Evolutionary conservation across 1,140 invertebrate species (phyloP).

Genomic region (Scaptomyza pallida): DNA sequence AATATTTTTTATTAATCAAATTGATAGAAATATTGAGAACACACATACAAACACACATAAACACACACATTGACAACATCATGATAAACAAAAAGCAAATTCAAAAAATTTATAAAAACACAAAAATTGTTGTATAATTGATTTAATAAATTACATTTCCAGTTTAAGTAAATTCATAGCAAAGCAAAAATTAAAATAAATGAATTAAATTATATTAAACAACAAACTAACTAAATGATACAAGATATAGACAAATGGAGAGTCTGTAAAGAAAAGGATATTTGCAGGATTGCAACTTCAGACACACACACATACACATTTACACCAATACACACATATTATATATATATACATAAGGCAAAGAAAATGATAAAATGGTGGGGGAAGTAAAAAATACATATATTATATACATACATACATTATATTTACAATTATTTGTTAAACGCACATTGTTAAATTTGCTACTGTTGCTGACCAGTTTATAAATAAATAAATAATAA

Average conservation of each 20-base stretch:
- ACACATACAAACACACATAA: slow-evolving; percentile 32
- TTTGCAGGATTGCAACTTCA: slow-evolving; percentile 11
- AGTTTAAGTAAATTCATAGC: slow-evolving; percentile 52
- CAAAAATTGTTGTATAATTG: slow-evolving; percentile 77
- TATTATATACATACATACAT: slow-evolving; percentile 70
- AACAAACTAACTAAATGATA: slow-evolving; percentile 28
- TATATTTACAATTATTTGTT: slow-evolving; percentile 84
- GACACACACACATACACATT: slow-evolving; percentile 13
- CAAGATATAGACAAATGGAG: slow-evolving; percentile 5
- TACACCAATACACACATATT: slow-evolving; percentile 21
- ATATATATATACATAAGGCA: slow-evolving; percentile 22
- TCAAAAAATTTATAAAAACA: slow-evolving; percentile 26
- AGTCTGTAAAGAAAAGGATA: slow-evolving; percentile 4
- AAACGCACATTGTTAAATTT: slow-evolving; percentile 84
- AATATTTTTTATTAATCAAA: slow-evolving; percentile 82
- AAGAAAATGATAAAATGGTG: slow-evolving; percentile 16
- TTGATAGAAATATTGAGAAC: slow-evolving; percentile 75
- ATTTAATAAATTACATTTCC: slow-evolving; percentile 55
- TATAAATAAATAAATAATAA: slow-evolving; percentile 74
- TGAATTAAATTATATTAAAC: slow-evolving; percentile 22
- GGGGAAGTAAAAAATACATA: slow-evolving; percentile 48
- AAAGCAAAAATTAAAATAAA: slow-evolving; percentile 12
- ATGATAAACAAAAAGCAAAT: slow-evolving; percentile 7
- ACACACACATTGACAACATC: slow-evolving; percentile 26
- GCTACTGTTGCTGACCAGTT: slow-evolving; percentile 84